Percentiles rank a stretch among this genome's conserved stretches.
Evolutionary conservation across 2,888 invertebrate genomes (phyloP).

Genomic region (Elgonia sp.): DNA sequence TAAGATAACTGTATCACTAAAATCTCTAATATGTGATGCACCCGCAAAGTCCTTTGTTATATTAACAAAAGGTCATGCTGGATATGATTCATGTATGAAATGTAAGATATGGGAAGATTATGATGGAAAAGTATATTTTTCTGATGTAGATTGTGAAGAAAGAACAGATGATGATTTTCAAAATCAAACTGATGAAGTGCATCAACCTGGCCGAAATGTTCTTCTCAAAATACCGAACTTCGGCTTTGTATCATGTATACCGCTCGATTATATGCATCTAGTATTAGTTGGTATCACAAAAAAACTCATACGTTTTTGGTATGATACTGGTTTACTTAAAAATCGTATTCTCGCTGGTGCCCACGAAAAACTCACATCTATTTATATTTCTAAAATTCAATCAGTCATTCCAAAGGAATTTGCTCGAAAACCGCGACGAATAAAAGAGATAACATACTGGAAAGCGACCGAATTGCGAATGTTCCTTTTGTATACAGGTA

Average conservation of each 20-base stretch:
- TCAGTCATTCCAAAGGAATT: constrained; percentile 25
- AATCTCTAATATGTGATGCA: constrained; percentile 68
- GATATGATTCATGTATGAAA: constrained; percentile 69
- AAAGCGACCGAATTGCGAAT: constrained; percentile 27
- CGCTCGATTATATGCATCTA: constrained; percentile 75
- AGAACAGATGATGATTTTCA: constrained; percentile 65
- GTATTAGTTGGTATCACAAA: constrained; percentile 71
- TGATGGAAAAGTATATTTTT: constrained; percentile 61
- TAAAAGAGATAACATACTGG: constrained; percentile 1
- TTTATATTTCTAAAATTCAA: constrained; percentile 6
- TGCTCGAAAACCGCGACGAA: constrained; percentile 6
- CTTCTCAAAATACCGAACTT: constrained; percentile 67
- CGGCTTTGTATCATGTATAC: constrained; percentile 62
- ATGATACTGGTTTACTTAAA: constrained; percentile 17
- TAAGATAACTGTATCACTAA: not conserved
- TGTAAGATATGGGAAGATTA: constrained; percentile 36
- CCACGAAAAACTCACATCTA: not conserved
- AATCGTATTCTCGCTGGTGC: not conserved
- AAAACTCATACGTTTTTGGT: constrained; percentile 72
- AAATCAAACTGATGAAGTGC: constrained; percentile 51
- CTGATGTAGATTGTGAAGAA: constrained; percentile 41
- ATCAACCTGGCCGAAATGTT: constrained; percentile 59
- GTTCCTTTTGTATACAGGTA: constrained; percentile 79
- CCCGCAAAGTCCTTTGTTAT: constrained; percentile 75
- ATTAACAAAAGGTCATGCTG: constrained; percentile 68